Percentiles rank a stretch among this genome's conserved stretches.
Evolutionary conservation across 2,797 vertebrate species (phyloP).

Genomic region (Pipistrellus nathusii): DNA sequence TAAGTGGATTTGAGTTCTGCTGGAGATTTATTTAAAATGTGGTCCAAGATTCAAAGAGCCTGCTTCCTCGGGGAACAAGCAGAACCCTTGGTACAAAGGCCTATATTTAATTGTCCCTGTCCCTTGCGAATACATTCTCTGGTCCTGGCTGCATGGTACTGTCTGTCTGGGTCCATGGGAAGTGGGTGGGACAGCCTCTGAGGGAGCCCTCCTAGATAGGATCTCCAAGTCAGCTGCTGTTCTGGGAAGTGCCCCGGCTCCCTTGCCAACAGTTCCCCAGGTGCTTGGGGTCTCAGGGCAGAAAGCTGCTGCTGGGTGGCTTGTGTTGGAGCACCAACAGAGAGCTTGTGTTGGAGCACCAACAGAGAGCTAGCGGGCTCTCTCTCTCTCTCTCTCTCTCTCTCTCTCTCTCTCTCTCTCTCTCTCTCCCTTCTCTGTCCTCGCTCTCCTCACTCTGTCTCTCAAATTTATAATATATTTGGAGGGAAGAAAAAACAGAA

Average conservation of each 20-base stretch:
- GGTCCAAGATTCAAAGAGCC: conserved; percentile 69
- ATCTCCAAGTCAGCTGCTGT: background rate
- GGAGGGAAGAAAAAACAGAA: background rate
- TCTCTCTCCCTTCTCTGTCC: too few species aligned
- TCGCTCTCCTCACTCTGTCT: background rate
- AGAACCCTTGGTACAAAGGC: conserved; percentile 47
- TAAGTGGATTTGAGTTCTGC: conserved; percentile 75
- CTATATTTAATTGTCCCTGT: conserved; percentile 63
- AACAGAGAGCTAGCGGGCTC: background rate
- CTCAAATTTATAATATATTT: background rate
- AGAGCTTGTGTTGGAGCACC: too few species aligned
- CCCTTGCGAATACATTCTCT: background rate
- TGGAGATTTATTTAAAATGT: conserved; percentile 71
- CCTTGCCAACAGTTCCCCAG: background rate
- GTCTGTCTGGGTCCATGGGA: background rate
- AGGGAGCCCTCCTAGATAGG: background rate
- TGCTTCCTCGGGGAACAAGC: conserved; percentile 48
- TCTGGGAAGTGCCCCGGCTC: background rate
- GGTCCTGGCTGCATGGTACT: background rate
- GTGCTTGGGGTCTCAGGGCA: background rate
- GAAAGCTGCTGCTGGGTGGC: background rate
- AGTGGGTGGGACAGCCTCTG: background rate
- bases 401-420: background rate
- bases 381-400: background rate
- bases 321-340: background rate